Conservation (phyloP, 2,888 invertebrate species). For the Hyposoter dolosus region DNA sequence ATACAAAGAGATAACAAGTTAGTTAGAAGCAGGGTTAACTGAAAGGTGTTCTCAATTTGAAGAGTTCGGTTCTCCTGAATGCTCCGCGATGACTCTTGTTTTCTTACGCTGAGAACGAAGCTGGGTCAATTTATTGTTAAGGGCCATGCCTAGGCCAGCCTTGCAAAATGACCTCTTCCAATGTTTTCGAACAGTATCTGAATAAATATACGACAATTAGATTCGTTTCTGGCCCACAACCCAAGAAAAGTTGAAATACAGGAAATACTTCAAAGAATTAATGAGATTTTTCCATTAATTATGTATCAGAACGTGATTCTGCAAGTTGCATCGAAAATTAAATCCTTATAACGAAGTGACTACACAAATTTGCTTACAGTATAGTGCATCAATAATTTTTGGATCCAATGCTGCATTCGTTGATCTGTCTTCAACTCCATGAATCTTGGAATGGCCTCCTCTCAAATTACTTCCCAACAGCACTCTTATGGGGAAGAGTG, state of each 20-base stretch:
- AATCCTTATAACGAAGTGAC: neutral
- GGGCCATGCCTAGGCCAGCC: slow-evolving; percentile 33
- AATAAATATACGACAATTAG: slow-evolving; percentile 12
- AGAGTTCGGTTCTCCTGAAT: neutral
- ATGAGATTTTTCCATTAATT: neutral
- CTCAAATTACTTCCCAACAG: slow-evolving; percentile 30
- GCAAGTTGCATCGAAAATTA: slow-evolving; percentile 6
- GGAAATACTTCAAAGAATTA: neutral
- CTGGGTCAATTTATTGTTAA: slow-evolving; percentile 25
- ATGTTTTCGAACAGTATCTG: slow-evolving; percentile 35
- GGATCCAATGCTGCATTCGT: slow-evolving; percentile 11
- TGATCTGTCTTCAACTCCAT: neutral
- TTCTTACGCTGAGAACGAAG: neutral
- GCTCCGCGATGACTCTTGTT: neutral
- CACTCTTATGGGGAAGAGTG: slow-evolving; percentile 33
- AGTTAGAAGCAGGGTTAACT: neutral
- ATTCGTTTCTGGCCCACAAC: neutral
- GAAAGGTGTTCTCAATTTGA: neutral
- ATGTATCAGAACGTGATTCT: slow-evolving; percentile 11
- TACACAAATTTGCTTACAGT: slow-evolving; percentile 39
- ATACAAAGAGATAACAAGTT: too few species aligned
- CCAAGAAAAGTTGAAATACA: neutral
- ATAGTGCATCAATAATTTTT: slow-evolving; percentile 19
- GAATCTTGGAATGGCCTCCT: slow-evolving; percentile 33
- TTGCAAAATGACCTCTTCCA: slow-evolving; percentile 33